Conservation (phyloP, 2,113 vertebrate genomes). For the Rhea americana region DNA sequence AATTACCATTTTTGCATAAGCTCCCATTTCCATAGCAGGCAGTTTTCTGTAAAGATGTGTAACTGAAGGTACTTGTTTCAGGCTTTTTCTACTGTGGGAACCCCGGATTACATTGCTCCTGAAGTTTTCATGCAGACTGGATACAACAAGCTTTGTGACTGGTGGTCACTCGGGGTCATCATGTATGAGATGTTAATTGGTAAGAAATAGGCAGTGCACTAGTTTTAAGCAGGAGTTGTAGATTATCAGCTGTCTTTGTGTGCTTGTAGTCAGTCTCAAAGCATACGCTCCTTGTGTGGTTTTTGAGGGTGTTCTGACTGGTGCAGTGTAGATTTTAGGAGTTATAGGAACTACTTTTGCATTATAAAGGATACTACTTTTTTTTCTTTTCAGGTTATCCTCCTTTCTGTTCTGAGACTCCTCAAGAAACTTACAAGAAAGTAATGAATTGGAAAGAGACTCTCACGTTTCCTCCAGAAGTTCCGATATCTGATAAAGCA, state of each 20-base stretch:
- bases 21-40: neutral
- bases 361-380: neutral
- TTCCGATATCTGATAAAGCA: slow-evolving; percentile 97
- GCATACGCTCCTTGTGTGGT: rapidly evolving
- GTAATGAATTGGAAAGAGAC: slow-evolving; percentile 99
- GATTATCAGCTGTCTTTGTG: neutral
- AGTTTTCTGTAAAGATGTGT: neutral
- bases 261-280: neutral
- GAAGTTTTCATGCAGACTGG: slow-evolving; percentile 98
- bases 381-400: slow-evolving; percentile 86
- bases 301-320: neutral
- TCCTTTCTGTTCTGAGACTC: slow-evolving; percentile 97
- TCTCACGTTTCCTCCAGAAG: slow-evolving; percentile 93
- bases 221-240: neutral
- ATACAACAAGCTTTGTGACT: slow-evolving; percentile 97
- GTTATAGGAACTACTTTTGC: neutral
- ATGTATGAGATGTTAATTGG: slow-evolving; percentile 99
- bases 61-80: slow-evolving; percentile 62
- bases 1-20: rapidly evolving
- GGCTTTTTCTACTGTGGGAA: slow-evolving; percentile 97
- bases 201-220: slow-evolving; percentile 65
- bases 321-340: neutral
- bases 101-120: slow-evolving; percentile 96
- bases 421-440: slow-evolving; percentile 97
- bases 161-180: slow-evolving; percentile 98